These are phyloP conservation scores for Lasioglossum albipes DNA, from an alignment of 1,140 invertebrate genomes.

Conservation along the genomic window DNA sequence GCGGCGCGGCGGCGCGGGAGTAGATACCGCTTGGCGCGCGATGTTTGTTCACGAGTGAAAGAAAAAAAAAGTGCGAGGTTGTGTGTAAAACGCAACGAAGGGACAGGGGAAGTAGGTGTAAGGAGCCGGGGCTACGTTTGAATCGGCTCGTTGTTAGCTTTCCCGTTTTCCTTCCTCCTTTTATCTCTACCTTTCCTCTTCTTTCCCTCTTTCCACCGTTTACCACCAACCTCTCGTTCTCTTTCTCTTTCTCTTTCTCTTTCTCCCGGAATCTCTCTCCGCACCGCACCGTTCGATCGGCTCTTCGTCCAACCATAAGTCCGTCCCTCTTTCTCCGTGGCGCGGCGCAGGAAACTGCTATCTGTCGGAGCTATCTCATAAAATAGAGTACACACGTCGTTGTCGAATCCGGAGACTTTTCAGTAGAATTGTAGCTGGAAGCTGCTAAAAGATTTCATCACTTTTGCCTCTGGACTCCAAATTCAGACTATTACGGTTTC, in stretches of 20 bases:
- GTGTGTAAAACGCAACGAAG: background rate
- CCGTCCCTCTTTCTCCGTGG: slow-evolving; percentile 19
- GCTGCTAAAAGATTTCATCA: slow-evolving; percentile 44
- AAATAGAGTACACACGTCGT: slow-evolving; percentile 49
- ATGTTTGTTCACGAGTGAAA: slow-evolving; percentile 59
- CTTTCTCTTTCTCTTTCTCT: too few relatives aligned
- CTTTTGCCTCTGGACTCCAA: background rate
- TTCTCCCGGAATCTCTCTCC: background rate
- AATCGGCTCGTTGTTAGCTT: slow-evolving; percentile 64
- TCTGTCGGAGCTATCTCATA: slow-evolving; percentile 51
- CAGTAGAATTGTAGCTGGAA: slow-evolving; percentile 37
- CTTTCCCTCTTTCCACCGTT: slow-evolving; percentile 36
- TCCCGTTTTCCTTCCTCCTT: slow-evolving; percentile 16
- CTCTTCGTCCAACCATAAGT: slow-evolving; percentile 6
- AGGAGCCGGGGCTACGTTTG: slow-evolving; percentile 48
- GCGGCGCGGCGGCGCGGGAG: slow-evolving; percentile 44
- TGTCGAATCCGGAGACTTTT: slow-evolving; percentile 56
- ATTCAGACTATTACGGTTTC: background rate
- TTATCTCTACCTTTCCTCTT: slow-evolving; percentile 44
- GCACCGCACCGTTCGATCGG: background rate
- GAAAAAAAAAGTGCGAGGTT: slow-evolving; percentile 29
- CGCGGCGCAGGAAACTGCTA: slow-evolving; percentile 54
- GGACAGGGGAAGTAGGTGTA: slow-evolving; percentile 18
- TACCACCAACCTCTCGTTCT: slow-evolving; percentile 9
- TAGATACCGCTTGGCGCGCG: slow-evolving; percentile 49